Evolutionary conservation across 1,140 invertebrate genomes (phyloP).

Genomic region (Drosophila jambulina): DNA sequence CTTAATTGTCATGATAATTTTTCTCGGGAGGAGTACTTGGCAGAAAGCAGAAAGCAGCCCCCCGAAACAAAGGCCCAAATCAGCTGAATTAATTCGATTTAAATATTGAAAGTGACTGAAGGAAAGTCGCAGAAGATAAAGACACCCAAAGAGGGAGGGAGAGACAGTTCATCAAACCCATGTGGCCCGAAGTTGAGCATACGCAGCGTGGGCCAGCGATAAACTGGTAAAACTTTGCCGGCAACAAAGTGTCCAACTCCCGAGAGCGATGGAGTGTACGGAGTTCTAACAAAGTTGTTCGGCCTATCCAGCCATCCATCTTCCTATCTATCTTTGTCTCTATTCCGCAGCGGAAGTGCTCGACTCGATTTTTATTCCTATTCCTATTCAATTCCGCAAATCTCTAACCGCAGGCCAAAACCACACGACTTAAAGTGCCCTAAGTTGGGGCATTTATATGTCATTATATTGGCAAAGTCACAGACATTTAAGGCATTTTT

Average conservation of each 20-base stretch:
- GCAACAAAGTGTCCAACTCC: conserved; percentile 22
- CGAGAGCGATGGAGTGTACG: conserved; percentile 26
- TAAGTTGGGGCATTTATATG: conserved; percentile 58
- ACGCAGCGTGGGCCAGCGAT: conserved; percentile 43
- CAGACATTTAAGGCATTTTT: conserved; percentile 59
- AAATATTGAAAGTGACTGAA: conserved; percentile 52
- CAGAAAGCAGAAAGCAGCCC: conserved; percentile 52
- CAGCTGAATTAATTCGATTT: conserved; percentile 28
- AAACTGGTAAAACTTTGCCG: conserved; percentile 26
- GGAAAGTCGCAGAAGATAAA: conserved; percentile 41
- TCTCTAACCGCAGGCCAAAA: conserved; percentile 32
- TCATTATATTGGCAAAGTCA: conserved; percentile 53
- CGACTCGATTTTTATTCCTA: conserved; percentile 25
- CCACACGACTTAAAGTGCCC: conserved; percentile 56
- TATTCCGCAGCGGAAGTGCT: conserved; percentile 28
- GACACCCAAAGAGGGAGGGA: not conserved
- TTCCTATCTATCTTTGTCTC: conserved; percentile 17
- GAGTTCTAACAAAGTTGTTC: conserved; percentile 41
- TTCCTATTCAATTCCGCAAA: conserved; percentile 30
- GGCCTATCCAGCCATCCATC: conserved; percentile 29
- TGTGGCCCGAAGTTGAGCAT: conserved; percentile 43
- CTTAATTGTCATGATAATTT: conserved; percentile 81
- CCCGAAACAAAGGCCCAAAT: conserved; percentile 18
- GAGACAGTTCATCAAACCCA: conserved; percentile 52
- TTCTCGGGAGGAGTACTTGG: conserved; percentile 1